These are phyloP conservation scores for Odontamblyopus rebecca DNA, from an alignment of 2,797 vertebrate species.

Conservation along the genomic window DNA sequence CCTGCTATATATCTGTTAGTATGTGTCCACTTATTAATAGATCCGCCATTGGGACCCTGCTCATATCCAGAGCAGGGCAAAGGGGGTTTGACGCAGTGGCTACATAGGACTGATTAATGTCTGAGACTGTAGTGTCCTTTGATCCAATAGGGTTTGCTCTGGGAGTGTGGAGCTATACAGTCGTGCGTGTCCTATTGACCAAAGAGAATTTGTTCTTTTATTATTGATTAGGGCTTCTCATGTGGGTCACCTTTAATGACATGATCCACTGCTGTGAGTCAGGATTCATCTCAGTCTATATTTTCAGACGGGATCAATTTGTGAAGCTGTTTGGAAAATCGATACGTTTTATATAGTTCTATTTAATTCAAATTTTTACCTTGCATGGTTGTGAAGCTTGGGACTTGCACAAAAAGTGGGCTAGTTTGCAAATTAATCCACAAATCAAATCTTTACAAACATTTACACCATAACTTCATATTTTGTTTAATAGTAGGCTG, in stretches of 20 bases:
- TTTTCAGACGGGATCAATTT: too few relatives aligned
- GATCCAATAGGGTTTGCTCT: conserved; percentile 48
- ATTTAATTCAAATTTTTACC: too few relatives aligned
- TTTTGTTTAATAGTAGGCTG: too few relatives aligned
- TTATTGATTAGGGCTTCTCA: conserved; percentile 27
- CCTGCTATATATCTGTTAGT: conserved; percentile 54
- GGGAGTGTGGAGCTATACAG: conserved; percentile 26
- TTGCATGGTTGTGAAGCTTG: too few relatives aligned
- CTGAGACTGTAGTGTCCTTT: conserved; percentile 46
- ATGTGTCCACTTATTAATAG: conserved; percentile 71
- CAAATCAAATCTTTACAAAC: too few relatives aligned
- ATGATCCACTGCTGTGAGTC: background rate
- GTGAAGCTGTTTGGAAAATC: too few relatives aligned
- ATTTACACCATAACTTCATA: too few relatives aligned
- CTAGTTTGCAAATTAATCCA: too few relatives aligned
- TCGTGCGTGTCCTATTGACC: conserved; percentile 23
- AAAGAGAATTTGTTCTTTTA: conserved; percentile 13
- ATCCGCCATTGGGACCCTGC: conserved; percentile 57
- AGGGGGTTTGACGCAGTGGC: conserved; percentile 48
- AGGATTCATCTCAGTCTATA: too few relatives aligned
- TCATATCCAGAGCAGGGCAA: conserved; percentile 63
- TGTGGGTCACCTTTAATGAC: conserved; percentile 6
- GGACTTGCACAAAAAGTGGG: too few relatives aligned
- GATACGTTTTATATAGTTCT: too few relatives aligned
- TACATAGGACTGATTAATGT: conserved; percentile 65